Base-by-base conservation (phyloP, 2,797 vertebrate genomes). In the Aphelocoma californica region DNA sequence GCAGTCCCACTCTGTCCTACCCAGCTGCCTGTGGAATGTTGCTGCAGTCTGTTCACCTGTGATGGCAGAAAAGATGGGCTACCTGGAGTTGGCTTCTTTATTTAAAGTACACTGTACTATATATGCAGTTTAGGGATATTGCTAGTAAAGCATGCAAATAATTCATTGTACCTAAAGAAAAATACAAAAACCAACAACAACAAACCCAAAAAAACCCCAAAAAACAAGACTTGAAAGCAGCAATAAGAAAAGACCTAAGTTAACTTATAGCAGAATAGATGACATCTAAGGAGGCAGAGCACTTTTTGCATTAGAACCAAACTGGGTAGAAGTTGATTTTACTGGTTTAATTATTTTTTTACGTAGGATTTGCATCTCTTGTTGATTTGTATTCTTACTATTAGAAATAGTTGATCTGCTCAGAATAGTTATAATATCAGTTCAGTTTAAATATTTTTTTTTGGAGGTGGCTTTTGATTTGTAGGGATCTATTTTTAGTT, bases 401-500 rank as follows among this genome's bases (percentile, higher is more conserved):
- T 38, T 78, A 81, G 42, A 75, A 81, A 38, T 20, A 72, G 17
- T 50, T 71, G 14, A 38, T 69, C 19, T 83, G 14, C 18, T 71
- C 21, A 44, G 48, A 81, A 61, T 29, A 86, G 53, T 80, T 92
- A 65, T 17, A 40, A 4, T 72, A 72, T 36, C 10, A 67, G 38
- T 47, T 80, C 78, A 60, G 38, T 80, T 86, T 62, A 86, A 86
- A 91, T 89, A 36, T 74, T 88, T 95, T 84, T 83, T n/a, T 65
- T 91, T 61, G 50, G 81, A 86, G 93, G 90, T 54, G 31, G 12
- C 42, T 81, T 50, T 92, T 86, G 80, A 92, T 91, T 96, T 89
- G 54, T 51, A 47, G 50, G 70, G 34, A 58, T 78, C 61, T 91
- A 7, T 88, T 71, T 47, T 28, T 93, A 65, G 83, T 72, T 91